These are phyloP conservation scores for Channa striata DNA, from an alignment of 2,797 vertebrate genomes.

Conservation along the genomic window DNA sequence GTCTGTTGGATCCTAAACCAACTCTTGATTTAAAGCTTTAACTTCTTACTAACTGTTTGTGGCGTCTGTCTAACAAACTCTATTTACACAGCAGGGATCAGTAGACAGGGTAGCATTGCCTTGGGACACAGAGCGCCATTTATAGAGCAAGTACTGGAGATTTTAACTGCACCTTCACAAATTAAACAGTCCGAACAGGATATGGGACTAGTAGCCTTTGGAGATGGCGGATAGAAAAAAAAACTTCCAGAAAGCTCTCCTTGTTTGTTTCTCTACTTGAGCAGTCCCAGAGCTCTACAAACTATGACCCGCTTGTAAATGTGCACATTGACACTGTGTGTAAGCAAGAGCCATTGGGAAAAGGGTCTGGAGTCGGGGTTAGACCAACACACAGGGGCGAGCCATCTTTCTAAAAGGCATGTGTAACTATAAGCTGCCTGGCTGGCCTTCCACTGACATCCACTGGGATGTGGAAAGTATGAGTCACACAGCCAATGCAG, in stretches of 20 bases:
- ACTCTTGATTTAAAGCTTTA: slow-evolving; percentile 50
- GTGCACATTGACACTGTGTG: slow-evolving; percentile 67
- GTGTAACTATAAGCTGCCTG: slow-evolving; percentile 61
- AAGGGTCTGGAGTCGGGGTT: slow-evolving; percentile 54
- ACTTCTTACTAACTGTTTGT: slow-evolving; percentile 53
- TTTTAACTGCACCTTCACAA: slow-evolving; percentile 69
- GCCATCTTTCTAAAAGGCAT: slow-evolving; percentile 59
- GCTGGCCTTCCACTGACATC: slow-evolving; percentile 72
- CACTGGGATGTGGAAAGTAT: slow-evolving; percentile 84
- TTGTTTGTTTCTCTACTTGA: slow-evolving; percentile 60
- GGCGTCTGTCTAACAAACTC: slow-evolving; percentile 59
- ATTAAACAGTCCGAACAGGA: slow-evolving; percentile 68
- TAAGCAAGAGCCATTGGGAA: slow-evolving; percentile 62
- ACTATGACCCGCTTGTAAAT: slow-evolving; percentile 63
- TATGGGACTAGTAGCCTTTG: slow-evolving; percentile 47
- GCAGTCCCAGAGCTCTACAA: slow-evolving; percentile 45
- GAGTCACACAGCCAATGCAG: slow-evolving; percentile 78
- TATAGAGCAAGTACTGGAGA: slow-evolving; percentile 53
- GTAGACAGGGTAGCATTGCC: slow-evolving; percentile 54
- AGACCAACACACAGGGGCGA: slow-evolving; percentile 58
- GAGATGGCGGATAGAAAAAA: slow-evolving; percentile 36
- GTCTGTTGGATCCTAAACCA: slow-evolving; percentile 40
- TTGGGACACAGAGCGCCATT: slow-evolving; percentile 64
- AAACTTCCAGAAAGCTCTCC: slow-evolving; percentile 65
- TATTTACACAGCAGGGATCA: slow-evolving; percentile 69